Evolutionary conservation across 1,140 invertebrate genomes (phyloP).

Genomic region (Atta texana): DNA sequence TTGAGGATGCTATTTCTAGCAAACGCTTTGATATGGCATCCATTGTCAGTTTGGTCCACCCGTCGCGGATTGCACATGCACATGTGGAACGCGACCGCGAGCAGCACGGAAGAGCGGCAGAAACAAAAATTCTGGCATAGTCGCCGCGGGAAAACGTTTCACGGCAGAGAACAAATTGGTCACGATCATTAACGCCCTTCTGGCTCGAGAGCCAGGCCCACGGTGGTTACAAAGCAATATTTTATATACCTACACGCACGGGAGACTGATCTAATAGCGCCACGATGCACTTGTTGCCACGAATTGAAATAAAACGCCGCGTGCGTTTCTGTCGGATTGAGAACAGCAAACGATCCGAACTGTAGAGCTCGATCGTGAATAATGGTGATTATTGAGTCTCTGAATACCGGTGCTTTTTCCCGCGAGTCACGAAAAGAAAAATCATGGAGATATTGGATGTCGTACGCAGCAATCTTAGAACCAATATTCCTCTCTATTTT

Average conservation of each 20-base stretch:
- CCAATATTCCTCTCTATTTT: not conserved
- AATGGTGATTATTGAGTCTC: not conserved
- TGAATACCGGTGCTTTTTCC: not conserved
- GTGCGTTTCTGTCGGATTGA: constrained; percentile 31
- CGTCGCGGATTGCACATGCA: constrained; percentile 15
- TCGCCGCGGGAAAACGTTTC: constrained; percentile 70
- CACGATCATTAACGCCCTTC: constrained; percentile 72
- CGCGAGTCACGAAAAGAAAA: not conserved
- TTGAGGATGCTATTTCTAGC: not conserved
- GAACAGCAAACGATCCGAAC: constrained; percentile 22
- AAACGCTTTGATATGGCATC: not conserved
- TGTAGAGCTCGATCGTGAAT: constrained; percentile 2
- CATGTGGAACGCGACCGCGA: not conserved
- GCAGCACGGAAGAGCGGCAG: constrained; percentile 35
- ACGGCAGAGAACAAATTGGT: constrained; percentile 74
- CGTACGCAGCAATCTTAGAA: not conserved
- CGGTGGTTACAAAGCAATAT: constrained; percentile 68
- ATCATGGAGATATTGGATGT: not conserved
- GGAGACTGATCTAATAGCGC: constrained; percentile 66
- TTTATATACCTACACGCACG: constrained; percentile 42
- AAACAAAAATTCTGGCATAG: constrained; percentile 62
- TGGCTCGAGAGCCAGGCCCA: constrained; percentile 45
- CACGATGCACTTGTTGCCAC: constrained; percentile 62
- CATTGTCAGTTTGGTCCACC: not conserved
- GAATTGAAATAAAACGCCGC: constrained; percentile 54